phyloP scores from a whole-genome alignment of 1,140 invertebrate species.

The Drosophila ogumai region DNA sequence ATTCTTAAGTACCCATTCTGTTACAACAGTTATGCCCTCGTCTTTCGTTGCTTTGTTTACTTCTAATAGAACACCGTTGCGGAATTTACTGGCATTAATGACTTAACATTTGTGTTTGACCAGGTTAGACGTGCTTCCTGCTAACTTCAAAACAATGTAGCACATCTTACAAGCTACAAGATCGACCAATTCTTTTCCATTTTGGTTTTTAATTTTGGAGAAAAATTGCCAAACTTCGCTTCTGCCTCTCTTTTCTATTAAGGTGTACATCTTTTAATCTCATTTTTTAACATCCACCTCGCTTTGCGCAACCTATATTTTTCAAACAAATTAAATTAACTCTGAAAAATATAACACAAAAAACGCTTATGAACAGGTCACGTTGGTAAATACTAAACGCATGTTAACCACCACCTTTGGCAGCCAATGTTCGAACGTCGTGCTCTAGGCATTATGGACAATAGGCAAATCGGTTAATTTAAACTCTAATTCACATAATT shows the following conservation, averaged over 20 bases:
- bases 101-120: constrained; percentile 1
- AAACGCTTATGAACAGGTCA: not conserved
- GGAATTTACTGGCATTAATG: not conserved
- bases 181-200: constrained; percentile 5
- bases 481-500: no score
- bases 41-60: not conserved
- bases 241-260: constrained; percentile 5
- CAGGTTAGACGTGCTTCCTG: constrained; percentile 2
- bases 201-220: constrained; percentile 10
- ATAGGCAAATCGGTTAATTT: no score
- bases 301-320: constrained; percentile 3
- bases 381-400: not conserved
- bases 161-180: constrained; percentile 2
- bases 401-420: not conserved
- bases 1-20: not conserved
- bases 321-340: constrained; percentile 7
- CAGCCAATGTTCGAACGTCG: no score
- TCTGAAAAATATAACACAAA: constrained; percentile 3
- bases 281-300: not conserved
- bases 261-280: constrained; percentile 1
- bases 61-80: not conserved
- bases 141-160: not conserved
- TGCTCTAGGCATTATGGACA: no score
- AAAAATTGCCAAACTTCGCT: constrained; percentile 12
- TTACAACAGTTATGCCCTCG: not conserved